These are phyloP conservation scores for Lagopus leucura DNA, from an alignment of 2,113 vertebrate genomes.

Conservation along the genomic window DNA sequence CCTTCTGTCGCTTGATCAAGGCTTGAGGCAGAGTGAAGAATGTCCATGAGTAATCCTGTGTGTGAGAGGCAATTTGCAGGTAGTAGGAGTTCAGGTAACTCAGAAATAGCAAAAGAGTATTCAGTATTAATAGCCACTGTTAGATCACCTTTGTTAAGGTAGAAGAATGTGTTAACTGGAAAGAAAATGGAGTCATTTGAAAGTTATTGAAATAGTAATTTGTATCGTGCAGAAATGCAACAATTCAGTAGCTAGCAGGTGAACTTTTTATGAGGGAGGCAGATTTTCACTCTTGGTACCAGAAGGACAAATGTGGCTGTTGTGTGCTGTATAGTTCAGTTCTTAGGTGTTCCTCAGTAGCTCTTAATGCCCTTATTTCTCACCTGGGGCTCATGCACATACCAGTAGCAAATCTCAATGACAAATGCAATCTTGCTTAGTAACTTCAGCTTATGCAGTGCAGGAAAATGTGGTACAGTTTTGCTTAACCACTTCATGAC, in stretches of 20 bases:
- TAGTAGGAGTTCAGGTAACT: not conserved
- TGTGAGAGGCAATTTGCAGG: not conserved
- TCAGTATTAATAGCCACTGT: not conserved
- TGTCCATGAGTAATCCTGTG: not conserved
- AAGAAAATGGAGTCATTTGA: not conserved
- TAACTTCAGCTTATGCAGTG: not conserved
- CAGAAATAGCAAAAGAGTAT: not conserved
- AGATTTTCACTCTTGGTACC: not conserved
- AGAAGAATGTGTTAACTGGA: not conserved
- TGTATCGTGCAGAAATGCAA: not conserved
- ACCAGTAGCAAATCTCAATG: not conserved
- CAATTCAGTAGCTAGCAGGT: not conserved
- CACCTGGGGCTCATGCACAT: accelerated
- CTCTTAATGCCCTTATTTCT: not conserved
- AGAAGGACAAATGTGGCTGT: not conserved
- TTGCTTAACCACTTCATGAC: not conserved
- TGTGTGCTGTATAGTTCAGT: not conserved
- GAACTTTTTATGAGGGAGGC: not conserved
- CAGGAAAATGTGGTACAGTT: not conserved
- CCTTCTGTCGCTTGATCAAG: conserved; percentile 16
- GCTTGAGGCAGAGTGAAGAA: not conserved
- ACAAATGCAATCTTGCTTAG: not conserved
- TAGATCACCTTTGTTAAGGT: not conserved
- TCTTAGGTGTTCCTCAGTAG: not conserved
- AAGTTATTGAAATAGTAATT: not conserved